phyloP scores from a whole-genome alignment of 2,797 vertebrate species.

The Pangasius macronema region DNA sequence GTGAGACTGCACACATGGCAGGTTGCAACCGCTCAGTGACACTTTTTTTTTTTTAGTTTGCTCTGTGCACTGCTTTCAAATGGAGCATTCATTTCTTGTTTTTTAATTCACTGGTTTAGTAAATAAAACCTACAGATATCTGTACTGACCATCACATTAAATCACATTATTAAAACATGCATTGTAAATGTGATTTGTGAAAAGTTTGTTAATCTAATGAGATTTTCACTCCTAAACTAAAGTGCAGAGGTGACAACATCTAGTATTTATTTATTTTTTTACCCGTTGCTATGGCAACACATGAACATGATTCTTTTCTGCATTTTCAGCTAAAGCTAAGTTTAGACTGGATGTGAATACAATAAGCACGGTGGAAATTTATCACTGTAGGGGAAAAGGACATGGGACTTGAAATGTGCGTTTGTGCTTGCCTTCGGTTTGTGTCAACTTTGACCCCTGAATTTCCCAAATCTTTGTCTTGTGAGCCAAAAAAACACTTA shows the following conservation, averaged over 20 bases:
- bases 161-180: background rate
- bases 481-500: background rate
- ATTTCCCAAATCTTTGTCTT: background rate
- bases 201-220: background rate
- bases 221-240: background rate
- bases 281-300: background rate
- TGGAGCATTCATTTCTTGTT: background rate
- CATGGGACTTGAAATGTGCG: background rate
- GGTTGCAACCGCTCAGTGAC: background rate
- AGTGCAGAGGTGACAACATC: background rate
- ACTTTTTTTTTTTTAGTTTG: background rate
- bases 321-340: background rate
- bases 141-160: background rate
- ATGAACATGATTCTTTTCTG: background rate
- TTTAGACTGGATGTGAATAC: background rate
- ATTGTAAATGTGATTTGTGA: background rate
- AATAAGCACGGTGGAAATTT: background rate
- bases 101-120: background rate
- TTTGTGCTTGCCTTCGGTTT: background rate
- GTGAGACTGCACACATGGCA: background rate
- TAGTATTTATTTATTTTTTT: background rate
- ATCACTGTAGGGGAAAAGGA: background rate
- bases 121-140: background rate
- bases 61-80: background rate
- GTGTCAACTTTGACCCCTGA: background rate